Evolutionary conservation across 2,888 invertebrate species (phyloP).

Genomic region (Cantharis nigra): DNA sequence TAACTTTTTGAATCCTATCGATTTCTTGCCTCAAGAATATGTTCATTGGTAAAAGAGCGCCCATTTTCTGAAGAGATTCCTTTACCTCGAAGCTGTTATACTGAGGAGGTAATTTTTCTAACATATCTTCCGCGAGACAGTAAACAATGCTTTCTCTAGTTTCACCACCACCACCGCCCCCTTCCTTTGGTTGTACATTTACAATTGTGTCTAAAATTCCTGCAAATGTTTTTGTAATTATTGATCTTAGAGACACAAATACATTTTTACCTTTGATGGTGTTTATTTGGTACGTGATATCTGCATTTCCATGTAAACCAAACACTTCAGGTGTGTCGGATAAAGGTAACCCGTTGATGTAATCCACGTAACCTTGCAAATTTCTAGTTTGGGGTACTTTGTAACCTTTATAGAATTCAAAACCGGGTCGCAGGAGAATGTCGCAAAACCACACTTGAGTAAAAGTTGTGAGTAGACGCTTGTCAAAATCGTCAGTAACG

Average conservation of each 20-base stretch:
- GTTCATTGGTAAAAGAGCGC: constrained; percentile 91
- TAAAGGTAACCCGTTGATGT: constrained; percentile 78
- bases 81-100: constrained; percentile 89
- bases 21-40: constrained; percentile 86
- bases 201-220: constrained; percentile 90
- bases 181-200: constrained; percentile 96
- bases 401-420: constrained; percentile 93
- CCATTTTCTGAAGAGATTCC: constrained; percentile 89
- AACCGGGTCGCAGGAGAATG: constrained; percentile 80
- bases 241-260: no score
- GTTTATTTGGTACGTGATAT: constrained; percentile 97
- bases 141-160: constrained; percentile 92
- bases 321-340: constrained; percentile 95
- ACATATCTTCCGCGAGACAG: constrained; percentile 91
- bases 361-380: constrained; percentile 80
- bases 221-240: constrained; percentile 32
- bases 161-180: constrained; percentile 90
- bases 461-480: constrained; percentile 88
- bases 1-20: constrained; percentile 86
- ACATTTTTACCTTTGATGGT: constrained; percentile 75
- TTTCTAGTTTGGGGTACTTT: constrained; percentile 86
- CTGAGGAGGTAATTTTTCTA: constrained; percentile 80
- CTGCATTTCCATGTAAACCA: constrained; percentile 95
- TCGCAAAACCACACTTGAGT: constrained; percentile 97
- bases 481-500: constrained; percentile 97